Evolutionary conservation across 2,797 vertebrate genomes (phyloP).

Genomic region (Sciurus carolinensis): DNA sequence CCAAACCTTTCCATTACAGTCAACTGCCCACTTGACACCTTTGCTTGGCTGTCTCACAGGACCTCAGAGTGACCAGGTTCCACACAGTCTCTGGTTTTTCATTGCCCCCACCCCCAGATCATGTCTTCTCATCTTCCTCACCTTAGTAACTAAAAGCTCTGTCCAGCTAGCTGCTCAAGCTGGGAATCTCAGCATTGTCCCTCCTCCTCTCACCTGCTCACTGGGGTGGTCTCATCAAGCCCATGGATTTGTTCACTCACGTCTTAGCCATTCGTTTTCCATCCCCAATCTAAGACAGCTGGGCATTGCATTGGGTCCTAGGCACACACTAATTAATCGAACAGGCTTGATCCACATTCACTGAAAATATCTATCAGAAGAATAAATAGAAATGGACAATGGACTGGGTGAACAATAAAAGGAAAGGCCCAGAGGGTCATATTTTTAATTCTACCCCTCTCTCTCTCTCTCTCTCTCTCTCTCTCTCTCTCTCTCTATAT

Average conservation of each 20-base stretch:
- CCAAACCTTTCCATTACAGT: not conserved
- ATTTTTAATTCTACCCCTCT: not conserved
- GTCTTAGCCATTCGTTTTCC: not conserved
- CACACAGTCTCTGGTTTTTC: not conserved
- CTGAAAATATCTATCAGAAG: not conserved
- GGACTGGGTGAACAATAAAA: not conserved
- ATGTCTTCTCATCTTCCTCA: not conserved
- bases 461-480: no score
- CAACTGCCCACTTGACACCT: not conserved
- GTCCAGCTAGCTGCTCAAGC: not conserved
- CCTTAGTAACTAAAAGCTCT: not conserved
- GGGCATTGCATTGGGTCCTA: not conserved
- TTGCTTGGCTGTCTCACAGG: not conserved
- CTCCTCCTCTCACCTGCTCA: not conserved
- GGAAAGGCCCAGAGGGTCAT: not conserved
- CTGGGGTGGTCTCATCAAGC: not conserved
- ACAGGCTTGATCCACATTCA: not conserved
- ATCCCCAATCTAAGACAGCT: not conserved
- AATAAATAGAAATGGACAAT: not conserved
- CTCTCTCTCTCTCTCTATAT: no score
- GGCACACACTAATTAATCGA: not conserved
- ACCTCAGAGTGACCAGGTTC: not conserved
- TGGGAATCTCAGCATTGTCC: not conserved
- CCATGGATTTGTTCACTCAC: not conserved
- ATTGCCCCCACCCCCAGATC: not conserved